These are phyloP conservation scores for Trachemys scripta DNA, from an alignment of 2,113 vertebrate species.

Conservation along the genomic window DNA sequence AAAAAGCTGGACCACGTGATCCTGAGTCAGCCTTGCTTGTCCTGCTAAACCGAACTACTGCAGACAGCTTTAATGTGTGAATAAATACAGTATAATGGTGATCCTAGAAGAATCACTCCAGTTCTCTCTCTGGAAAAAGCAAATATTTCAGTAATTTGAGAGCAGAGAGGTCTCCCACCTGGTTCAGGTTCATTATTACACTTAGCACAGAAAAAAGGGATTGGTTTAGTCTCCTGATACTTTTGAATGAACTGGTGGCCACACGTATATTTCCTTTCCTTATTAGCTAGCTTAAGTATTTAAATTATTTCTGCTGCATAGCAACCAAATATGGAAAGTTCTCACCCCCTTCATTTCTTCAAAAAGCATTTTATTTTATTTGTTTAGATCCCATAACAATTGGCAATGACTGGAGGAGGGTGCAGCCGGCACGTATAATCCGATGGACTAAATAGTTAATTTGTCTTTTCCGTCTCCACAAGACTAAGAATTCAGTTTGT, in stretches of 20 bases:
- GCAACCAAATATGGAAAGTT: background rate
- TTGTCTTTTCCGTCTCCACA: background rate
- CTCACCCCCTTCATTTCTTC: background rate
- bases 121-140: background rate
- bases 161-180: conserved; percentile 3
- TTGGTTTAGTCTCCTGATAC: background rate
- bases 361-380: background rate
- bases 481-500: background rate
- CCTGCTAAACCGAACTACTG: background rate
- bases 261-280: background rate
- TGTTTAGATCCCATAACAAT: background rate
- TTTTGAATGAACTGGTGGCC: background rate
- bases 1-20: background rate
- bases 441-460: background rate
- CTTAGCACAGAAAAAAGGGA: background rate
- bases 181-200: background rate
- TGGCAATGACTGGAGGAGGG: background rate
- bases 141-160: background rate
- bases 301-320: background rate
- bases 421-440: background rate
- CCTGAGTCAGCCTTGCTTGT: background rate
- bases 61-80: conserved; percentile 40
- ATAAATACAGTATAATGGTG: background rate
- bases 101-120: background rate
- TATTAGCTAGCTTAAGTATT: background rate